Evolutionary conservation across 2,797 vertebrate species (phyloP).

Genomic region (Hydrocynus forskahlii): DNA sequence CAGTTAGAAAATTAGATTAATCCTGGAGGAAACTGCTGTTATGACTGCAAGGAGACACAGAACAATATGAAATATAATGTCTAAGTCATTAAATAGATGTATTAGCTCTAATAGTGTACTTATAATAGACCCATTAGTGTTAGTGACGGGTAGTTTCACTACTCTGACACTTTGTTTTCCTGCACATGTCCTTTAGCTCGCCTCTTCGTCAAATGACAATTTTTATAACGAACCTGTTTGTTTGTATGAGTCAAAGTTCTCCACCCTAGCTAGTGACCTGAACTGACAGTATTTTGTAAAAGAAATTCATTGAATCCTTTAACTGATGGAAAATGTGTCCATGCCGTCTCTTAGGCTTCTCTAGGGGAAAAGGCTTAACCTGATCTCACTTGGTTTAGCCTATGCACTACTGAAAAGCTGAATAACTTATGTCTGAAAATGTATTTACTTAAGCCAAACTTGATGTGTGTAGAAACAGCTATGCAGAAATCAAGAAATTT

Average conservation of each 20-base stretch:
- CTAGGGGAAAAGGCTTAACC: not conserved
- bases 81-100: too few species aligned
- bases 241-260: not conserved
- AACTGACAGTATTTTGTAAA: not conserved
- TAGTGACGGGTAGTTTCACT: too few species aligned
- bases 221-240: not conserved
- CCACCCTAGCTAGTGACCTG: not conserved
- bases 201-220: not conserved
- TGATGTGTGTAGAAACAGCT: too few species aligned
- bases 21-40: too few species aligned
- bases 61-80: too few species aligned
- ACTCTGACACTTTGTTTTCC: not conserved
- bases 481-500: too few species aligned
- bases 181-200: not conserved
- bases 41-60: too few species aligned
- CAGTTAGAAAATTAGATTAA: too few species aligned
- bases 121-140: not conserved
- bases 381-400: not conserved
- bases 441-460: too few species aligned
- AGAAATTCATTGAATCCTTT: not conserved
- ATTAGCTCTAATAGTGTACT: not conserved
- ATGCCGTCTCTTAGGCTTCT: not conserved
- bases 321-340: not conserved
- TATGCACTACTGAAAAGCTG: too few species aligned
- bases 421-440: too few species aligned